Conservation (phyloP, 2,113 vertebrate genomes). For the Theristicus caerulescens region DNA sequence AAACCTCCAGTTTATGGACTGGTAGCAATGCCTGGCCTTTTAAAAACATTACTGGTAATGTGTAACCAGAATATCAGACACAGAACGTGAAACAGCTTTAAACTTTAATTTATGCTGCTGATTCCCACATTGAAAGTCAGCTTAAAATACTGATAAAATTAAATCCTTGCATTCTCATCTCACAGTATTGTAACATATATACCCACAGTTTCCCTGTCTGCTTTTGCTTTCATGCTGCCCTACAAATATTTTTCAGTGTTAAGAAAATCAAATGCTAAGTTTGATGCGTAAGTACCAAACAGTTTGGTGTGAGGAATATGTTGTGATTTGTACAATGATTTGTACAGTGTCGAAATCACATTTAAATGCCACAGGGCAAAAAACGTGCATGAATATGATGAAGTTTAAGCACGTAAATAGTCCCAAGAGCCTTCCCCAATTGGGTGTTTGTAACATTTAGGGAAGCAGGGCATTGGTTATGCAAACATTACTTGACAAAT, state of each 20-base stretch:
- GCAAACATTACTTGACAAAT: not conserved
- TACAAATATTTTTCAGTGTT: not conserved
- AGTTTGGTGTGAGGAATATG: not conserved
- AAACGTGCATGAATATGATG: not conserved
- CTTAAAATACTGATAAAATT: not conserved
- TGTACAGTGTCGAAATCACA: not conserved
- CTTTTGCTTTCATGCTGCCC: not conserved
- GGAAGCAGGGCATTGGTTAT: not conserved
- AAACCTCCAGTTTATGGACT: not conserved
- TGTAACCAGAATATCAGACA: not conserved
- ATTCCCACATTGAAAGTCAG: not conserved
- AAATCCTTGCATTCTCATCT: not conserved
- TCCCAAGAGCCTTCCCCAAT: not conserved
- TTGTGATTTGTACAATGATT: not conserved
- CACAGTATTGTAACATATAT: not conserved
- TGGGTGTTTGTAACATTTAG: not conserved
- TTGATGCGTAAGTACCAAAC: not conserved
- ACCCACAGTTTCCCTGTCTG: not conserved
- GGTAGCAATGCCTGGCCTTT: not conserved
- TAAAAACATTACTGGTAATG: not conserved
- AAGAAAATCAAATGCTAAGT: not conserved
- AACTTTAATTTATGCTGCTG: not conserved
- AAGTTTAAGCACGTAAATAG: not conserved
- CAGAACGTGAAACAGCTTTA: not conserved
- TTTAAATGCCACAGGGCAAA: not conserved